phyloP scores from a whole-genome alignment of 2,888 invertebrate genomes.

The Pinctada fucata region DNA sequence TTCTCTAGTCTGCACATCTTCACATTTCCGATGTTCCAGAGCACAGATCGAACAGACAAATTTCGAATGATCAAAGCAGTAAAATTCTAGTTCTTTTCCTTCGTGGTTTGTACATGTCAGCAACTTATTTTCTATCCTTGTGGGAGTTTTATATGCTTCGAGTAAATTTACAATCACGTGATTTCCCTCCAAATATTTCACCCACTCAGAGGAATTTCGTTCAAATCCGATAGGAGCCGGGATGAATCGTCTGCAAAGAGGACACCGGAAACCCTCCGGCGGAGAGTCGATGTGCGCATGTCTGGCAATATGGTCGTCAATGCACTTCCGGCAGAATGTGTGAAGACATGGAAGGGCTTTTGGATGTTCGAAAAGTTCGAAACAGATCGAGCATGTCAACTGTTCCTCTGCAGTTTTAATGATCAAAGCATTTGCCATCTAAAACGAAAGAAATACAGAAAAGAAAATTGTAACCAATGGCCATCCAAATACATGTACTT shows the following conservation, averaged over 20 bases:
- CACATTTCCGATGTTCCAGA: conserved; percentile 28
- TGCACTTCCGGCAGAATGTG: conserved; percentile 44
- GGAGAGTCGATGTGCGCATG: neutral
- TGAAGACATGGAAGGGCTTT: conserved; percentile 45
- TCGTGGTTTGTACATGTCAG: conserved; percentile 12
- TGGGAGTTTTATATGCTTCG: conserved; percentile 26
- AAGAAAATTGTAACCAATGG: too few relatives aligned
- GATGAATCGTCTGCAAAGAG: conserved; percentile 34
- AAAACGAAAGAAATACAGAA: neutral
- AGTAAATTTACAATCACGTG: conserved; percentile 32
- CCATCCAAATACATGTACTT: too few relatives aligned
- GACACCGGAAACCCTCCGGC: conserved; percentile 30
- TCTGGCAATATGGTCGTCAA: conserved; percentile 31
- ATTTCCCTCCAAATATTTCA: conserved; percentile 23
- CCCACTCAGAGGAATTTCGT: conserved; percentile 27
- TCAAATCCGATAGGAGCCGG: conserved; percentile 17
- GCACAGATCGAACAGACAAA: conserved; percentile 33
- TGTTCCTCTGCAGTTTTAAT: conserved; percentile 36
- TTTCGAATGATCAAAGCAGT: conserved; percentile 32
- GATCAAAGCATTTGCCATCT: conserved; percentile 26
- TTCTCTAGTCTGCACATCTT: conserved; percentile 16
- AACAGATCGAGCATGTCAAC: conserved; percentile 44
- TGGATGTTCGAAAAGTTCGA: conserved; percentile 42
- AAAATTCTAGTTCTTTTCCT: conserved; percentile 22
- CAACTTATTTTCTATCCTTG: neutral